Percentiles rank a stretch among this genome's conserved stretches.
phyloP scores from a whole-genome alignment of 2,888 invertebrate genomes.

The Idaea biselata region DNA sequence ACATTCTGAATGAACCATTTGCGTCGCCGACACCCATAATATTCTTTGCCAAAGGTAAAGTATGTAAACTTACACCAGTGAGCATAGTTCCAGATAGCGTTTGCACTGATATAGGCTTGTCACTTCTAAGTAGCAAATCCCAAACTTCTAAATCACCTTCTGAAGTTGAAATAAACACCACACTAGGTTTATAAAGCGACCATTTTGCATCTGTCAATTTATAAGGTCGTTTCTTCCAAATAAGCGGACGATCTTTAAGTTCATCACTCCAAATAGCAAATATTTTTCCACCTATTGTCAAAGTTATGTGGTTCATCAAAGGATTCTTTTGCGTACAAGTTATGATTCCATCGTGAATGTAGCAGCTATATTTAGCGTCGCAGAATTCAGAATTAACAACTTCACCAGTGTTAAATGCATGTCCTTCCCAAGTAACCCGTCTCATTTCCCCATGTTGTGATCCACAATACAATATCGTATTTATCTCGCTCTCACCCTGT shows the following conservation, averaged over 20 bases:
- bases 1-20: slow-evolving; percentile 85
- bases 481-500: slow-evolving; percentile 53
- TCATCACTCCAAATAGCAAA: slow-evolving; percentile 88
- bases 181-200: slow-evolving; percentile 87
- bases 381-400: slow-evolving; percentile 81
- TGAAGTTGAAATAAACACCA: slow-evolving; percentile 84
- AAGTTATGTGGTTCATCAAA: slow-evolving; percentile 80
- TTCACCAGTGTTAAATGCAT: slow-evolving; percentile 83
- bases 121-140: slow-evolving; percentile 87
- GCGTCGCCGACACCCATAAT: slow-evolving; percentile 85
- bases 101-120: slow-evolving; percentile 84
- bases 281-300: slow-evolving; percentile 87
- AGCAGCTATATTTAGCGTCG: slow-evolving; percentile 65
- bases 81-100: slow-evolving; percentile 84
- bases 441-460: slow-evolving; percentile 70
- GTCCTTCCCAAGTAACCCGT: slow-evolving; percentile 84
- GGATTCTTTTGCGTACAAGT: slow-evolving; percentile 82
- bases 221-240: slow-evolving; percentile 83
- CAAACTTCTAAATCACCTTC: slow-evolving; percentile 91
- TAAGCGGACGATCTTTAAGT: slow-evolving; percentile 80
- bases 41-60: slow-evolving; percentile 77
- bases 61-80: slow-evolving; percentile 83
- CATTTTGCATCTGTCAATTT: slow-evolving; percentile 84
- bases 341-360: slow-evolving; percentile 87
- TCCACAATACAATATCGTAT: slow-evolving; percentile 55